A percentile compares a stretch with the other conserved stretches of the same genome.
Conservation (phyloP, 2,888 invertebrate genomes). For the Eupithecia centaureata region DNA sequence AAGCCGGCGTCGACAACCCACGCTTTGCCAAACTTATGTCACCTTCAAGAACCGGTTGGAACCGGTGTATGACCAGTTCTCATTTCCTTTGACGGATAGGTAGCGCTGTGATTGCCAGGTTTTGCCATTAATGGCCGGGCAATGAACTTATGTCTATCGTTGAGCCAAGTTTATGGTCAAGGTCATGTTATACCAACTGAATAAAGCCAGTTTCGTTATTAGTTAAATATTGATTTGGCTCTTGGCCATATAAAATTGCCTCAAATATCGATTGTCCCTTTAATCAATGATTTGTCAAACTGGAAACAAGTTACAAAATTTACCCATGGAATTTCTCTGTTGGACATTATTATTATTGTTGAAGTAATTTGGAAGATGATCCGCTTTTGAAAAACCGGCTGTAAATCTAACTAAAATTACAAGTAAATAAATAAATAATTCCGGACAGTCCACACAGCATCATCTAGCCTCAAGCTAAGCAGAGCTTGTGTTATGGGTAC, state of each 20-base stretch:
- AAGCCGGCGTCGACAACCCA: not conserved
- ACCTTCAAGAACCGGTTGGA: constrained; percentile 9
- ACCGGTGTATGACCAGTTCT: not conserved
- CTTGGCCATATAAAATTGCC: not conserved
- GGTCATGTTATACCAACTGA: not conserved
- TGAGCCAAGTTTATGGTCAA: not conserved
- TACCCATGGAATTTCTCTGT: too few species aligned
- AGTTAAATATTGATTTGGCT: not conserved
- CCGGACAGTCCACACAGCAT: too few species aligned
- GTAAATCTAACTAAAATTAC: not conserved
- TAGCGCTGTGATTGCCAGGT: not conserved
- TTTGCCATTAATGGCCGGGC: not conserved
- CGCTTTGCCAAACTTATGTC: constrained; percentile 10
- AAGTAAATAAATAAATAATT: too few species aligned
- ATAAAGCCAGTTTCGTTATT: not conserved
- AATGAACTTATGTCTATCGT: constrained; percentile 4
- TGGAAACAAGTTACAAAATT: not conserved
- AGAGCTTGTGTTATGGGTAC: too few species aligned
- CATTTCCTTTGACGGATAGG: not conserved
- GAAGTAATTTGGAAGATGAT: not conserved
- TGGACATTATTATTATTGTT: too few species aligned
- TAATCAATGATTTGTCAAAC: not conserved
- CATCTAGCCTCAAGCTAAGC: too few species aligned
- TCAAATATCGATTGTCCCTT: not conserved
- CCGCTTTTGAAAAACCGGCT: not conserved